Evolutionary conservation across 2,797 vertebrate genomes (phyloP).

Genomic region (Myiotriccus ornatus): DNA sequence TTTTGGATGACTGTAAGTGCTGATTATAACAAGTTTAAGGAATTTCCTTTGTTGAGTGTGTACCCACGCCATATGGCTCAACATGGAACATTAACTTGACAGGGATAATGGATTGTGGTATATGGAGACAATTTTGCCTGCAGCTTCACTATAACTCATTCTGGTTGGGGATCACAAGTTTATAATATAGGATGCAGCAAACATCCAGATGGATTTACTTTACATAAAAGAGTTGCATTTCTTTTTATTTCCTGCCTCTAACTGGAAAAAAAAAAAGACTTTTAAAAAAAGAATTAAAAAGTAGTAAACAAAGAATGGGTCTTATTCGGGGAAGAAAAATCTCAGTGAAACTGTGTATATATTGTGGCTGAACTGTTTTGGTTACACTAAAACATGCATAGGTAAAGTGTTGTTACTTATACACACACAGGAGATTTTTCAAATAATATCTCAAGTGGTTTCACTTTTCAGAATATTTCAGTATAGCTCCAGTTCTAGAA

Average conservation of each 20-base stretch:
- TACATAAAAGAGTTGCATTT: constrained; percentile 81
- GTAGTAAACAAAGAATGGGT: constrained; percentile 72
- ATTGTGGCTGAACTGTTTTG: not conserved
- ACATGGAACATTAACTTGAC: constrained; percentile 89
- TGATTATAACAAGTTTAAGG: constrained; percentile 87
- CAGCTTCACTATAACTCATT: constrained; percentile 84
- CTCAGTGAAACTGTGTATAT: not conserved
- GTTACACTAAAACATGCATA: not conserved
- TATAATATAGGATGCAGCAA: constrained; percentile 77
- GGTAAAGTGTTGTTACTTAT: not conserved
- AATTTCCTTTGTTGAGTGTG: constrained; percentile 86
- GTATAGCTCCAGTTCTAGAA: not conserved
- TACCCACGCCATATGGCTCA: constrained; percentile 86
- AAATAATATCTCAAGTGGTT: constrained; percentile 3
- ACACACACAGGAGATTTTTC: not conserved
- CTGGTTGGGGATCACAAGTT: constrained; percentile 81
- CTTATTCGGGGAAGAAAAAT: constrained; percentile 56
- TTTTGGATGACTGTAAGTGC: constrained; percentile 84
- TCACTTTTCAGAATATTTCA: not conserved
- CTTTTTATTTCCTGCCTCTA: constrained; percentile 79
- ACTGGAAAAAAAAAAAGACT: constrained; percentile 59
- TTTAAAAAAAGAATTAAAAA: constrained; percentile 66
- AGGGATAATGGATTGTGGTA: constrained; percentile 87
- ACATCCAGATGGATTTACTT: constrained; percentile 84
- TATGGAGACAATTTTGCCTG: constrained; percentile 84